Evolutionary conservation across 2,797 vertebrate species (phyloP).

Genomic region (Periparus ater): DNA sequence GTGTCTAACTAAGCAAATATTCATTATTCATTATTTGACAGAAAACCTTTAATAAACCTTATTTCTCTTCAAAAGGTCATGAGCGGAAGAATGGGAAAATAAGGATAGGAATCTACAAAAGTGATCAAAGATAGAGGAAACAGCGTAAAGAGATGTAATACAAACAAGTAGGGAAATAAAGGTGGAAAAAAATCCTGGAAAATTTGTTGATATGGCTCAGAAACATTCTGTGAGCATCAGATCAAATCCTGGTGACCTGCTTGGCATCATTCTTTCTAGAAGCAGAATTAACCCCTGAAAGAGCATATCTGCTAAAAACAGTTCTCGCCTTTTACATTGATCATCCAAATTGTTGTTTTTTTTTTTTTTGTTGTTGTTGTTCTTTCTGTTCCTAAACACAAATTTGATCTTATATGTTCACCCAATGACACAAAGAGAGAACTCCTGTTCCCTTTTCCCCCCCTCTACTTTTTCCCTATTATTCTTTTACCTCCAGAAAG

Average conservation of each 20-base stretch:
- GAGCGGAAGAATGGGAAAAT: neutral
- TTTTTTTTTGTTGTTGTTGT: neutral
- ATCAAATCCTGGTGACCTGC: neutral
- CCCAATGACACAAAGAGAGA: neutral
- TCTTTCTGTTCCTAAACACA: neutral
- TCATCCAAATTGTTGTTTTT: neutral
- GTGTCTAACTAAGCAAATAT: neutral
- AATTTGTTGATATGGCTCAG: neutral
- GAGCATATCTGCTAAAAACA: neutral
- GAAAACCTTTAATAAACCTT: neutral
- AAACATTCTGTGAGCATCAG: neutral
- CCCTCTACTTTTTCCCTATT: neutral
- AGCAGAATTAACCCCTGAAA: neutral
- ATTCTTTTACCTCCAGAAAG: neutral
- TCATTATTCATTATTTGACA: neutral
- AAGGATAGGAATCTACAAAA: neutral
- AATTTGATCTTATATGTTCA: neutral
- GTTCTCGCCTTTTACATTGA: neutral
- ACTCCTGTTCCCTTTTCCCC: fast-evolving
- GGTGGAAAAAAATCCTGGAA: neutral
- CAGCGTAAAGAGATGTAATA: neutral
- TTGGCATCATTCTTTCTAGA: neutral
- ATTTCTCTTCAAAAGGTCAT: neutral
- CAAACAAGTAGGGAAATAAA: neutral
- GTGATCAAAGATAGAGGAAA: neutral